Evolutionary conservation across 1,140 invertebrate species (phyloP), one percentile per base, ranked within the genome.

Genomic region (Zaprionus davidi): DNA sequence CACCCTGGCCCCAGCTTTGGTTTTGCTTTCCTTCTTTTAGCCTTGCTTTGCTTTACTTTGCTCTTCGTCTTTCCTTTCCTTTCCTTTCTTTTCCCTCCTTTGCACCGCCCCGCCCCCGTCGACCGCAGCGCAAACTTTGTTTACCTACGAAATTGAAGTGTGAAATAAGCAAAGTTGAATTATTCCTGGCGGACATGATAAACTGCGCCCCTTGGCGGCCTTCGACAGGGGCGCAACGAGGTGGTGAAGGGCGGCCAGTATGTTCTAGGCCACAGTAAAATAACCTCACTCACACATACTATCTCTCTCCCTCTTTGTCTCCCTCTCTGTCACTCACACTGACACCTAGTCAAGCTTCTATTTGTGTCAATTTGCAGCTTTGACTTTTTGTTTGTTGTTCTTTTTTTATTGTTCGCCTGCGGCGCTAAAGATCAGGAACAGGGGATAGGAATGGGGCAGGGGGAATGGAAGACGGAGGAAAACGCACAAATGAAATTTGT

Each of bases 101-200:
- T 38, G 12, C 28, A 49, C n/a, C 2, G n/a, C 38, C 20, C 51
- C 63, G 71, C 20, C 24, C 5, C 26, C 26, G n/a, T 17, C 5
- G 58, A 63, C 26, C 55, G 49, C 46, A 58, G 24, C 56, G 60
- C 79, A 79, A 86, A 84, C 62, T 90, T 90, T 90, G 85, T 90
- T 90, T 90, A 90, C 85, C 85, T 90, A 90, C 86, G 75, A 90
- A 90, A 90, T 90, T 90, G 85, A 90, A 90, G 85, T 90, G 85
- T 90, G 85, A 90, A 90, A 90, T 90, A 90, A 90, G 85, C 79
- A 91, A 86, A 84, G 85, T 90, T 91, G 77, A 90, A 91, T 87
- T 90, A 91, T 87, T 91, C 90, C 90, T 91, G 90, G 82, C 83
- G 90, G 90, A 91, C 83, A 90, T 91, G 90, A 91, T 91, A 91